Evolutionary conservation across 2,797 vertebrate genomes (phyloP), one percentile per base, ranked within the genome.

Genomic region (Triplophysa yarkandensis): DNA sequence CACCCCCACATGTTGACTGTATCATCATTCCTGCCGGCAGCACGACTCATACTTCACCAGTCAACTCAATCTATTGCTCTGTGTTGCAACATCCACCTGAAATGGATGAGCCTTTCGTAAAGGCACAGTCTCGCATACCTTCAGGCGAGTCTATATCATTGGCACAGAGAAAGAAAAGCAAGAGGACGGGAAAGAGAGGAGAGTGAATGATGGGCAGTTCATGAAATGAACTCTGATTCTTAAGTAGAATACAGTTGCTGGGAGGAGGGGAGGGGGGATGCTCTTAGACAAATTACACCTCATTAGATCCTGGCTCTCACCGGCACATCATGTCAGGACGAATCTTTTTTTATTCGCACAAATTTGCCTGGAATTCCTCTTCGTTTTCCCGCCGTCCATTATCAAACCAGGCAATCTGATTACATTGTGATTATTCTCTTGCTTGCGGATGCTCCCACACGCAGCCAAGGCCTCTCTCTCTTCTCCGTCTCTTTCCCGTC

Each of bases 301-400:
- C 96, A 98, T 98, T 98, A 97, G 93, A 94, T 92, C 93, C 94
- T 92, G 94, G 93, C 95, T 97, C 92, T 93, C 95, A 95, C 96
- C 93, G 90, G 92, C 91, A 92, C 93, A 94, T 98, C 95, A 97
- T 97, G 96, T 98, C 96, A 98, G 91, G 94, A 94, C 93, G 94
- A 96, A 97, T 97, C 94, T 96, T 96, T 96, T 97, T 96, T 97
- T 95, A 98, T 98, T 98, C 96, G 95, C 95, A 96, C 95, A 98
- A 97, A 97, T 97, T 96, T 97, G 95, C 95, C 94, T 95, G 94
- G 95, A 97, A 95, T 98, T 96, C 95, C 89, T 96, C 93, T 95
- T 95, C 95, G 95, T 98, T 96, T 96, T 95, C 94, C 93, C 84
- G 92, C 93, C 94, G 94, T 97, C 96, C 95, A 98, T 98, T 98